phyloP scores from a whole-genome alignment of 2,113 vertebrate genomes.

The Speoplatyrhinus poulsoni region DNA sequence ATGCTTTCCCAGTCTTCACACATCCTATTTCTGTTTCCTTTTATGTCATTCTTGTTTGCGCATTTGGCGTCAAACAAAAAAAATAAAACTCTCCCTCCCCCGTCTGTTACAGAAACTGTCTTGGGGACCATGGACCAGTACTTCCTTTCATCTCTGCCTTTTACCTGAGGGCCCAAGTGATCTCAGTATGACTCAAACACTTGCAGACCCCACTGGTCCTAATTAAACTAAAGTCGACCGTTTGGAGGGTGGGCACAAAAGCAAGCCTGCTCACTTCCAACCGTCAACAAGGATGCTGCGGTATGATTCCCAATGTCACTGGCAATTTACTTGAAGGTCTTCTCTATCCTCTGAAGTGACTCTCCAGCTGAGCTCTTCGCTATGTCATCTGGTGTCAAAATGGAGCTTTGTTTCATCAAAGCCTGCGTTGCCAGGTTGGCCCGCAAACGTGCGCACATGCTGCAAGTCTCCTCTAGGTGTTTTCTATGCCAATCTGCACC shows the following conservation, averaged over 20 bases:
- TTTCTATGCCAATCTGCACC: neutral
- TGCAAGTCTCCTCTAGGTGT: neutral
- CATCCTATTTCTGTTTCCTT: neutral
- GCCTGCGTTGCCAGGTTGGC: no score
- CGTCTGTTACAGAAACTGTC: neutral
- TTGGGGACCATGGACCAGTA: neutral
- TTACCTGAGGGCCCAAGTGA: slow-evolving; percentile 40
- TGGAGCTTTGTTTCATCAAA: neutral
- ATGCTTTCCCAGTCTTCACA: slow-evolving; percentile 28
- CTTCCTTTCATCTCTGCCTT: slow-evolving; percentile 43
- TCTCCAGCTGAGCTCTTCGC: slow-evolving; percentile 33
- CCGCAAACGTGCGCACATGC: slow-evolving; percentile 2
- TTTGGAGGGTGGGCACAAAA: slow-evolving; percentile 28
- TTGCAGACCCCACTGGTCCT: slow-evolving; percentile 48
- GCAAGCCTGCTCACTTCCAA: slow-evolving; percentile 23
- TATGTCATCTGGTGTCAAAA: slow-evolving; percentile 13
- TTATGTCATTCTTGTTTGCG: neutral
- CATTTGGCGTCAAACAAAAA: neutral
- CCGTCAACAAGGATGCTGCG: slow-evolving; percentile 40
- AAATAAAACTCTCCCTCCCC: neutral
- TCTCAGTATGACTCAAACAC: slow-evolving; percentile 45
- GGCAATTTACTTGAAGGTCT: slow-evolving; percentile 50
- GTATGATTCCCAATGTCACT: slow-evolving; percentile 46
- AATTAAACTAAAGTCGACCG: slow-evolving; percentile 62
- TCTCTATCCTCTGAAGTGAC: slow-evolving; percentile 33